Base-by-base conservation (phyloP, 2,113 vertebrate genomes). In the Equus quagga region DNA sequence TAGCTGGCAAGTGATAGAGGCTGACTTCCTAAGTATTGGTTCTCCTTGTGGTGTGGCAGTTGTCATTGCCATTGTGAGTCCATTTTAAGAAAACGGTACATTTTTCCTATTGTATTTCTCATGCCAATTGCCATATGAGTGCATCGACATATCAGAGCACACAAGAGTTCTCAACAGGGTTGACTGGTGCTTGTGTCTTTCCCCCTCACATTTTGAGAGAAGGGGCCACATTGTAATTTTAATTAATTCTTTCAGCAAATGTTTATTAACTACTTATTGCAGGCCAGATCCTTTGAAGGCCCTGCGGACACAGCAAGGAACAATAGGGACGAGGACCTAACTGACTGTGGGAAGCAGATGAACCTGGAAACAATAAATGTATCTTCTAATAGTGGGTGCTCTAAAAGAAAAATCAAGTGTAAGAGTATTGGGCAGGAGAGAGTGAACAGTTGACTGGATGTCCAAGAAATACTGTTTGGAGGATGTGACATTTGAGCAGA, bases 91-190 rank as follows among this genome's bases (percentile, higher is more conserved):
- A 21, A 78, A 54, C 36, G 2, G 28, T 23, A 6, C 11, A 0
- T 18, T 51, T 75, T 33, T 56, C 21, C n/a, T 51, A 31, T 62
- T 14, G 10, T 36, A 5, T 58, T 65, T 15, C 2, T 76, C 7
- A 3, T 2, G 12, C 23, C 64, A 11, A 11, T 7, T 19, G 1
- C 54, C 33, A 2, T 18, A 3, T 3, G 3, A 49, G 6, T 1
- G 6, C 4, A 0, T 0, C 4, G 19, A 13, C 36, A 12, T 26
- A 23, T n/a, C 1, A 15, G 24, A 54, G 31, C 18, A 15, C 1
- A n/a, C 1, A 3, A n/a, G 67, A 13, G 6, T 28, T 51, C 19
- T 28, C 1, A n/a, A n/a, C 2, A 3, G 12, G 28, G 9, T 5
- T 28, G 4, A 2, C 2, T 21, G 0, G 8, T 12, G 21, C 3